A percentile compares a stretch with the other conserved stretches of the same genome.
These are phyloP conservation scores for Orthonychiurus folsomi DNA, from an alignment of 2,888 invertebrate genomes.

Conservation along the genomic window DNA sequence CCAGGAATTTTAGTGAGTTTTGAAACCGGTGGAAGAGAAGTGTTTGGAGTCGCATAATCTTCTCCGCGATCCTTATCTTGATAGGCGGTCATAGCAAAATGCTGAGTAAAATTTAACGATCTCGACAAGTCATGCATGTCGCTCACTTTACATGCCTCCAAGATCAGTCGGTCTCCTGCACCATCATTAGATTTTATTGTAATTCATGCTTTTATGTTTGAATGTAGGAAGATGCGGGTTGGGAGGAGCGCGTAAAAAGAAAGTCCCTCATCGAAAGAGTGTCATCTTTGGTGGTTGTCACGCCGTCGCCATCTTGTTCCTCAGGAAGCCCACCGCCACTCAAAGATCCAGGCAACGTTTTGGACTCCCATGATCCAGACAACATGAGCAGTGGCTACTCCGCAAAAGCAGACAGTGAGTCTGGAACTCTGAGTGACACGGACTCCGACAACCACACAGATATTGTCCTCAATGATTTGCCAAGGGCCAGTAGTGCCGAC, in stretches of 20 bases:
- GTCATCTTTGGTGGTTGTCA: slow-evolving; percentile 39
- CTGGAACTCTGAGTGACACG: slow-evolving; percentile 37
- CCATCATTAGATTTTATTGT: neutral
- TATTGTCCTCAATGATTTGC: slow-evolving; percentile 10
- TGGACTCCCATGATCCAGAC: neutral
- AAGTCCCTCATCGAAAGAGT: slow-evolving; percentile 39
- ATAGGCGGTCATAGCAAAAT: neutral
- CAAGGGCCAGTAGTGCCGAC: slow-evolving; percentile 27
- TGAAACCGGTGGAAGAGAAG: neutral
- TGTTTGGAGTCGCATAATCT: neutral
- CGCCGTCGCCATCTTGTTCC: slow-evolving; percentile 37
- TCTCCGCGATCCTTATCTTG: neutral
- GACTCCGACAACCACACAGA: slow-evolving; percentile 28
- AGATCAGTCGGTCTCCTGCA: too few species aligned
- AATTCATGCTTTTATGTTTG: neutral
- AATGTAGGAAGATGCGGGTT: slow-evolving; percentile 34
- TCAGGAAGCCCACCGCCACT: slow-evolving; percentile 29
- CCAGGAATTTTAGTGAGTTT: neutral
- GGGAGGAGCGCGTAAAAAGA: slow-evolving; percentile 37
- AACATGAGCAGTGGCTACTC: neutral
- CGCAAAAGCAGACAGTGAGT: slow-evolving; percentile 26
- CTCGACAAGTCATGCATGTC: neutral
- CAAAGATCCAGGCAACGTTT: slow-evolving; percentile 12
- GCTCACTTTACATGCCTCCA: neutral
- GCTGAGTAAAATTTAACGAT: neutral